A percentile compares a stretch with the other conserved stretches of the same genome.
These are phyloP conservation scores for Abrostola triplasia DNA, from an alignment of 2,888 invertebrate species.

Conservation along the genomic window DNA sequence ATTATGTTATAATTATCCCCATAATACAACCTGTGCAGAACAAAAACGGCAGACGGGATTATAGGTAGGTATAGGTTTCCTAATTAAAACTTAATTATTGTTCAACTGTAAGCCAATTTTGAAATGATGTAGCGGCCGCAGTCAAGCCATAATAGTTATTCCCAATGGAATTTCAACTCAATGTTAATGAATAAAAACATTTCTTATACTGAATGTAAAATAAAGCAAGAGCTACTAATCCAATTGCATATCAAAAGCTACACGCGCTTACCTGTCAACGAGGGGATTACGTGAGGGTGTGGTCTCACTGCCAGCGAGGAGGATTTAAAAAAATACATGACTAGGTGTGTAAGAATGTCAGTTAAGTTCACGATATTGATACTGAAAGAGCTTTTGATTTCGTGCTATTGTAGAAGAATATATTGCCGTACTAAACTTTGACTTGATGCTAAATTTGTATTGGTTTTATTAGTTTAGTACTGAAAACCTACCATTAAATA, in stretches of 20 bases:
- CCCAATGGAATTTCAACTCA: not conserved
- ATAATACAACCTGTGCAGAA: too few relatives aligned
- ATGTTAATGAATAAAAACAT: not conserved
- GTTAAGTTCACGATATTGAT: not conserved
- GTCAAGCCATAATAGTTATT: not conserved
- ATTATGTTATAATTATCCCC: too few relatives aligned
- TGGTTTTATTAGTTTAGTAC: too few relatives aligned
- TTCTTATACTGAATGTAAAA: conserved; percentile 1
- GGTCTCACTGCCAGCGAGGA: conserved; percentile 26
- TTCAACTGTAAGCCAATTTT: too few relatives aligned
- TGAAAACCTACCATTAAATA: too few relatives aligned
- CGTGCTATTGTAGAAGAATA: too few relatives aligned
- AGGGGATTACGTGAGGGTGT: conserved; percentile 25
- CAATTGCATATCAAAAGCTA: conserved; percentile 43
- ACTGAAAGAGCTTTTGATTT: not conserved
- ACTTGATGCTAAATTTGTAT: too few relatives aligned
- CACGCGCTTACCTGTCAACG: conserved; percentile 40
- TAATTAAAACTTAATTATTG: too few relatives aligned
- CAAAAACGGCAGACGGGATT: too few relatives aligned
- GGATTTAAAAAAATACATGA: not conserved
- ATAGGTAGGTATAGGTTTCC: too few relatives aligned
- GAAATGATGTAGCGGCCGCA: too few relatives aligned
- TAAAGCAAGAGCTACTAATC: conserved; percentile 33
- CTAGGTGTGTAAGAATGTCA: not conserved
- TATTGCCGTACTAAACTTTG: too few relatives aligned